Evolutionary conservation across 2,113 vertebrate genomes (phyloP).

Genomic region (Oreochromis aureus): DNA sequence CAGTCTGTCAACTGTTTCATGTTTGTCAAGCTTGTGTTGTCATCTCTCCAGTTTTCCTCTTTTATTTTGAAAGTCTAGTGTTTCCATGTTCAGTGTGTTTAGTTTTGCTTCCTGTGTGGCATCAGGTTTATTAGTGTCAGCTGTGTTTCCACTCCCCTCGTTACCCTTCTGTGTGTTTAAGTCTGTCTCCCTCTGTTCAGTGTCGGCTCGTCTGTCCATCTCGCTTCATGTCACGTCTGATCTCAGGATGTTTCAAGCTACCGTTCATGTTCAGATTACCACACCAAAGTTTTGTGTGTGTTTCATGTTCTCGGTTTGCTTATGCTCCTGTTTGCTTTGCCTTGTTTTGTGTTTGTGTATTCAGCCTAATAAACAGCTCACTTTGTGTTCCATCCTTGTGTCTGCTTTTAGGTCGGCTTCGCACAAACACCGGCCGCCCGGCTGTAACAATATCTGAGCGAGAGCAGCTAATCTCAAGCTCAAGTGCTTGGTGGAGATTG

Average conservation of each 20-base stretch:
- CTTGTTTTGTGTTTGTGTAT: fast-evolving
- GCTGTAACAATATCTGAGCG: fast-evolving
- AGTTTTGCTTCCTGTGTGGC: fast-evolving
- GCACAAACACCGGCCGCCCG: fast-evolving
- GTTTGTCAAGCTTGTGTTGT: background rate
- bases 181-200: too few relatives aligned
- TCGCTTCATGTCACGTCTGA: background rate
- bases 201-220: background rate
- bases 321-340: background rate
- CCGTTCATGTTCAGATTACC: fast-evolving
- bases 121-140: background rate
- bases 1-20: background rate
- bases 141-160: background rate
- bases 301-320: background rate
- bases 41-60: background rate
- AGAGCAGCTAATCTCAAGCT: background rate
- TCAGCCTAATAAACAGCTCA: background rate
- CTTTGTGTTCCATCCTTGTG: fast-evolving
- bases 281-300: fast-evolving
- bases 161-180: background rate
- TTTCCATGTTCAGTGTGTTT: background rate
- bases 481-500: fast-evolving
- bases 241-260: fast-evolving
- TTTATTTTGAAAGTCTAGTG: background rate
- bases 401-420: fast-evolving